Conservation (phyloP, 53 echinoderm and acorn worm species). For the Stichopus horrens region DNA sequence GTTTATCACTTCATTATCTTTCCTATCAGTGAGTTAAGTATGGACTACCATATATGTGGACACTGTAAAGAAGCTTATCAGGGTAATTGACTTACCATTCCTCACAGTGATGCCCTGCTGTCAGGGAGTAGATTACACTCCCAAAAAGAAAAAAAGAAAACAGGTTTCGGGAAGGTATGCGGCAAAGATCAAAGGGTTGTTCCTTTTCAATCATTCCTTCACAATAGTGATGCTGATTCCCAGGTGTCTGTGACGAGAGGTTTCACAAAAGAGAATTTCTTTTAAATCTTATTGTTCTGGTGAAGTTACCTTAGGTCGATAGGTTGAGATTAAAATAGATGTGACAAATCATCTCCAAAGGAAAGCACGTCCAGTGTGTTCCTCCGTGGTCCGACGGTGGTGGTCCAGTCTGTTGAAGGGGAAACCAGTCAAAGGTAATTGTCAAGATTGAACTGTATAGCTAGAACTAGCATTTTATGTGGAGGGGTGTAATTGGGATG, state of each 20-base stretch:
- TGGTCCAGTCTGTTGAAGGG: background rate
- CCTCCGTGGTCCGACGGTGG: background rate
- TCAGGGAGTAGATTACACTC: background rate
- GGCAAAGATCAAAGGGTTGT: constrained; percentile 15
- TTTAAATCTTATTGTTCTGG: background rate
- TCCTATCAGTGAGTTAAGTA: too few species aligned
- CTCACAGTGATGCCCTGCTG: too few species aligned
- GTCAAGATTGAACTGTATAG: background rate
- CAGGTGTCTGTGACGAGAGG: constrained; percentile 33
- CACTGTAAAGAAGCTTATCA: too few species aligned
- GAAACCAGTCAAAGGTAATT: background rate
- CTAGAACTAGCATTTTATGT: background rate
- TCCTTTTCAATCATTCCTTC: constrained; percentile 12
- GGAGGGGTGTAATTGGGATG: background rate
- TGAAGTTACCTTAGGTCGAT: constrained; percentile 18
- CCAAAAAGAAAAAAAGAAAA: background rate
- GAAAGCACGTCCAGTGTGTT: too few species aligned
- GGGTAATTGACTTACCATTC: too few species aligned
- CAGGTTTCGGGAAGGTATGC: background rate
- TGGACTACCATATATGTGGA: too few species aligned
- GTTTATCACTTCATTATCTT: too few species aligned
- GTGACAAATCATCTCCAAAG: background rate
- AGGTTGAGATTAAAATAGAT: constrained; percentile 17
- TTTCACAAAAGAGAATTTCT: constrained; percentile 15
- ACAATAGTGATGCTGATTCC: constrained; percentile 4